Evolutionary conservation across 2,888 invertebrate genomes (phyloP).

Genomic region (Habrosyne pyritoides): DNA sequence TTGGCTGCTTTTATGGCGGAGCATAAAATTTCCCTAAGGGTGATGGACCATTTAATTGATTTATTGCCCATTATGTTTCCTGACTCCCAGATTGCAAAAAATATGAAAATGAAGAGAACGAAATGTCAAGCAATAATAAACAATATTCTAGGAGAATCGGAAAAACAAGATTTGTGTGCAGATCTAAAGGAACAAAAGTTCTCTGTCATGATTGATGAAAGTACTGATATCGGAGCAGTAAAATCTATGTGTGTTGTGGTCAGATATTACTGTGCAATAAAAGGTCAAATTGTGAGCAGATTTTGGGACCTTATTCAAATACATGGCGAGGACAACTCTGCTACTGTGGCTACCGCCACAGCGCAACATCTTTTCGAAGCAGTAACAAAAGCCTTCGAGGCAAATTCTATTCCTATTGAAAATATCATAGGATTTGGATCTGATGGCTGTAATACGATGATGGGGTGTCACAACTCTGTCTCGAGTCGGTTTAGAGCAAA

Average conservation of each 20-base stretch:
- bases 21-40: conserved; percentile 19
- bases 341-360: background rate
- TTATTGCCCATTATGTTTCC: conserved; percentile 16
- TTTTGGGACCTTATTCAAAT: too few relatives aligned
- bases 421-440: conserved; percentile 24
- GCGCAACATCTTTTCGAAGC: background rate
- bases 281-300: too few relatives aligned
- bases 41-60: conserved; percentile 20
- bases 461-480: conserved; percentile 21
- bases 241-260: conserved; percentile 15
- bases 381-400: background rate
- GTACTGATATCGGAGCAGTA: conserved; percentile 15
- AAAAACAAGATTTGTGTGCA: background rate
- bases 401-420: too few relatives aligned
- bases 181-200: conserved; percentile 15
- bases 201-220: conserved; percentile 19
- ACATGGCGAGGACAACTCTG: background rate
- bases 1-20: conserved; percentile 22
- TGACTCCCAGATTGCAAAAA: conserved; percentile 17
- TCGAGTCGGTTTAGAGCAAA: conserved; percentile 15
- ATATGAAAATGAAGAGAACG: conserved; percentile 14
- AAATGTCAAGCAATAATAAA: conserved; percentile 18
- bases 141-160: background rate
- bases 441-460: conserved; percentile 25
- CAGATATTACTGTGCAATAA: background rate